phyloP scores from a whole-genome alignment of 2,113 vertebrate genomes.

The Narcine bancroftii region DNA sequence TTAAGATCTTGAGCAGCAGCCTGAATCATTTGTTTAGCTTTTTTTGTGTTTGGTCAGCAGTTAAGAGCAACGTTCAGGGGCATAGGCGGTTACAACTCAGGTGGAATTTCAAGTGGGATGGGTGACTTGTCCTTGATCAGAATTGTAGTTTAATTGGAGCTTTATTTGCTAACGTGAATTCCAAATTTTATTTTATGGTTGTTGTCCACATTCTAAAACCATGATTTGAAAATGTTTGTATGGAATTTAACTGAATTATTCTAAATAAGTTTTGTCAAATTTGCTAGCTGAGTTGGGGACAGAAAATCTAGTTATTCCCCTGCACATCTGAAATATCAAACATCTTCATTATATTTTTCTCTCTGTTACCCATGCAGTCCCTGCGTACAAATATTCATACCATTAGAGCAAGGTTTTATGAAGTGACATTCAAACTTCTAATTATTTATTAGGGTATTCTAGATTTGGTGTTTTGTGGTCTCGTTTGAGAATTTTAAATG shows the following conservation, averaged over 20 bases:
- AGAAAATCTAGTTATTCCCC: not conserved
- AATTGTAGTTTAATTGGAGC: not conserved
- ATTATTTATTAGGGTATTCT: not conserved
- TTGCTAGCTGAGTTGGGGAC: not conserved
- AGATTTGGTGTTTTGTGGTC: not conserved
- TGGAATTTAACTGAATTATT: not conserved
- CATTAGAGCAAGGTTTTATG: not conserved
- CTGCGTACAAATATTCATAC: not conserved
- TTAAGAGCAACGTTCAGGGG: not conserved
- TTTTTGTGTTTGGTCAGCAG: not conserved
- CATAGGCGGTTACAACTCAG: not conserved
- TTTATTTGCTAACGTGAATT: not conserved
- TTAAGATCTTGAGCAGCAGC: not conserved
- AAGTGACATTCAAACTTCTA: too few relatives aligned
- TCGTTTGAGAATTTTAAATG: not conserved
- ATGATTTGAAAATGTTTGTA: not conserved
- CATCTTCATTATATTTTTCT: not conserved
- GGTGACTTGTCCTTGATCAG: not conserved
- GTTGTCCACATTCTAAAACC: not conserved
- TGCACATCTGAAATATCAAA: not conserved
- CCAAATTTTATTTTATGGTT: not conserved
- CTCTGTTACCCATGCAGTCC: not conserved
- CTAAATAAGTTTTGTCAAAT: not conserved
- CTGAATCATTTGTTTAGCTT: not conserved
- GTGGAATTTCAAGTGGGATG: not conserved